A percentile compares a stretch with the other conserved stretches of the same genome.
These are phyloP conservation scores for Plectrocnemia conspersa DNA, from an alignment of 1,140 invertebrate species.

Conservation along the genomic window DNA sequence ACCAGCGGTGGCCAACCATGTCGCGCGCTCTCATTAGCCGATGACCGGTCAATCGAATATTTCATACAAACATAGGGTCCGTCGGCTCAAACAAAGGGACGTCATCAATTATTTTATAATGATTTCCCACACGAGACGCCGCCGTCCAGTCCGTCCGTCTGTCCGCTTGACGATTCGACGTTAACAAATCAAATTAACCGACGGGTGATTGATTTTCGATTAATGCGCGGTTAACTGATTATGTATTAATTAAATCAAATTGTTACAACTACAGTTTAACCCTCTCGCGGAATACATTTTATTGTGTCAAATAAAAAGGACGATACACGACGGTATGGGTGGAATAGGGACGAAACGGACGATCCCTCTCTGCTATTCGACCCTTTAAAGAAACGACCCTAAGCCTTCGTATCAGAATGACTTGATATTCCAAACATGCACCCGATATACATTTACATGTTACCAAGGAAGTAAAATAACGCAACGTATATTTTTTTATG, in stretches of 20 bases:
- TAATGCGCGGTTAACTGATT: neutral
- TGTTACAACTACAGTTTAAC: too few relatives aligned
- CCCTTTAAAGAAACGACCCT: conserved; percentile 13
- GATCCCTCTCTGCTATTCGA: conserved; percentile 1
- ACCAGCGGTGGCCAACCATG: too few relatives aligned
- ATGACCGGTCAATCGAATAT: neutral
- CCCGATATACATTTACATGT: too few relatives aligned
- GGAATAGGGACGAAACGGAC: conserved; percentile 1
- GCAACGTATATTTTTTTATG: too few relatives aligned
- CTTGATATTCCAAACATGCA: too few relatives aligned
- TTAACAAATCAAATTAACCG: neutral
- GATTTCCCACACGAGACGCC: conserved; percentile 1
- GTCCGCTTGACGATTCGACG: neutral
- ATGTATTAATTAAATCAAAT: neutral
- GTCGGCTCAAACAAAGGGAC: neutral
- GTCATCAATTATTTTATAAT: neutral
- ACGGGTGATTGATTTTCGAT: neutral
- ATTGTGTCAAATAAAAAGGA: neutral
- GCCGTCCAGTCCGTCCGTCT: neutral
- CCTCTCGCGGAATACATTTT: too few relatives aligned
- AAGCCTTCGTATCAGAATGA: conserved; percentile 11
- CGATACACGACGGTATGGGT: conserved; percentile 1
- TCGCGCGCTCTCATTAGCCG: too few relatives aligned
- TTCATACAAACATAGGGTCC: neutral
- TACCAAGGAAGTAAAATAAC: too few relatives aligned